Conservation (phyloP, 2,888 invertebrate genomes). For the Acleris sparsana region DNA sequence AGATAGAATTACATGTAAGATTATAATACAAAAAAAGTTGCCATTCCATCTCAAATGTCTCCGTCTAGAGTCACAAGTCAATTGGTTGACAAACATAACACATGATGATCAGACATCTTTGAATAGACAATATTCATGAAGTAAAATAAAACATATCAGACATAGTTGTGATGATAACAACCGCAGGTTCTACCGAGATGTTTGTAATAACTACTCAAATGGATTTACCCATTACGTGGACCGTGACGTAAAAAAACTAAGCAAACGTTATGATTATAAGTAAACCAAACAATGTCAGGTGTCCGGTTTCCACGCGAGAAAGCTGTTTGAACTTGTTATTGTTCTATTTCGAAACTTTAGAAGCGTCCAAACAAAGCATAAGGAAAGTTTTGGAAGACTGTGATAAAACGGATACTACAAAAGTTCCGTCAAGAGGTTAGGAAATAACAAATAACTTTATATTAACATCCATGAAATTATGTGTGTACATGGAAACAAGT, state of each 20-base stretch:
- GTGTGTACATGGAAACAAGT: no score
- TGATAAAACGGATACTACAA: neutral
- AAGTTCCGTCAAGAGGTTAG: neutral
- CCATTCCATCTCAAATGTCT: no score
- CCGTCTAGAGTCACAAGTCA: no score
- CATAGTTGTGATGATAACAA: neutral
- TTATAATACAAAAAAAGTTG: no score
- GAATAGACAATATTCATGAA: neutral
- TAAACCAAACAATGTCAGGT: conserved; percentile 20
- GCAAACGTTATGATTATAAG: conserved; percentile 15
- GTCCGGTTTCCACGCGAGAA: conserved; percentile 4
- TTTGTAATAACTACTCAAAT: conserved; percentile 2
- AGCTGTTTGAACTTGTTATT: conserved; percentile 5
- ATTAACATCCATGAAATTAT: no score
- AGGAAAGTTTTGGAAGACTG: conserved; percentile 5
- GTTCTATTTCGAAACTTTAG: conserved; percentile 11
- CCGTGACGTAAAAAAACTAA: conserved; percentile 28
- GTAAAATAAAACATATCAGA: neutral
- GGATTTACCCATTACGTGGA: conserved; percentile 28
- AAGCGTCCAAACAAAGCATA: conserved; percentile 2
- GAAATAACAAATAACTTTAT: neutral
- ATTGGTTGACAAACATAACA: neutral
- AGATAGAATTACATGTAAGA: no score
- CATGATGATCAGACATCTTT: neutral
- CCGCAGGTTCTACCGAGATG: neutral